Percentiles rank a stretch among this genome's conserved stretches.
Conservation (phyloP, 2,113 vertebrate genomes). For the Mesembrinibis cayennensis region DNA sequence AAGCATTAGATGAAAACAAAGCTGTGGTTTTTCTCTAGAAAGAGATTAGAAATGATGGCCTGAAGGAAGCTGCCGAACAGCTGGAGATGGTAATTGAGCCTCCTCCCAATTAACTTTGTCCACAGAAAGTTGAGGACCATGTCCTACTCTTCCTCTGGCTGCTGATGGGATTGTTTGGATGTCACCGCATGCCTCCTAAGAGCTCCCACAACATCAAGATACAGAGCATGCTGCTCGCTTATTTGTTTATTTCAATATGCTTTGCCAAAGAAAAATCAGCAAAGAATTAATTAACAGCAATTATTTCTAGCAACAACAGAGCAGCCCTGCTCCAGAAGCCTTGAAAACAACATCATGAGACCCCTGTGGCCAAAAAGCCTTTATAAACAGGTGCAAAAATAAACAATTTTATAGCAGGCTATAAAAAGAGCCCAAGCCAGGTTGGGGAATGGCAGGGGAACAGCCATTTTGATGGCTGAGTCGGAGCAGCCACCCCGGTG, state of each 20-base stretch:
- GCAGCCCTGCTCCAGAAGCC: slow-evolving; percentile 31
- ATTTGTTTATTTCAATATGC: not conserved
- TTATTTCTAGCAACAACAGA: slow-evolving; percentile 57
- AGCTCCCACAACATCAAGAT: not conserved
- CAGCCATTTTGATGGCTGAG: not conserved
- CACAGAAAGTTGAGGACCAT: not conserved
- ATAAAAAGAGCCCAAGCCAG: slow-evolving; percentile 15
- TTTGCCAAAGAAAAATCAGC: slow-evolving; percentile 61
- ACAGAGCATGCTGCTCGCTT: not conserved
- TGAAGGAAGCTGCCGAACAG: not conserved
- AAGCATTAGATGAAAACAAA: not conserved
- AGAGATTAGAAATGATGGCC: not conserved
- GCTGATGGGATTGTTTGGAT: not conserved
- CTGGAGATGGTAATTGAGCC: not conserved
- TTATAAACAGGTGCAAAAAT: slow-evolving; percentile 53
- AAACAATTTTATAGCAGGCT: slow-evolving; percentile 17
- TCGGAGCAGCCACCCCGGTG: not conserved
- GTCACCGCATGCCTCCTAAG: not conserved
- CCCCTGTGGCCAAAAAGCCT: slow-evolving; percentile 16
- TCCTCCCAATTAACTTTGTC: not conserved
- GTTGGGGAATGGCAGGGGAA: slow-evolving; percentile 6
- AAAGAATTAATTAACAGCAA: slow-evolving; percentile 67
- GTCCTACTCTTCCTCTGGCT: not conserved
- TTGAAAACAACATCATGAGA: slow-evolving; percentile 50
- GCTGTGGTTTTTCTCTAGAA: slow-evolving; percentile 20